phyloP scores from a whole-genome alignment of 2,113 vertebrate genomes.

The Xiphophorus couchianus region DNA sequence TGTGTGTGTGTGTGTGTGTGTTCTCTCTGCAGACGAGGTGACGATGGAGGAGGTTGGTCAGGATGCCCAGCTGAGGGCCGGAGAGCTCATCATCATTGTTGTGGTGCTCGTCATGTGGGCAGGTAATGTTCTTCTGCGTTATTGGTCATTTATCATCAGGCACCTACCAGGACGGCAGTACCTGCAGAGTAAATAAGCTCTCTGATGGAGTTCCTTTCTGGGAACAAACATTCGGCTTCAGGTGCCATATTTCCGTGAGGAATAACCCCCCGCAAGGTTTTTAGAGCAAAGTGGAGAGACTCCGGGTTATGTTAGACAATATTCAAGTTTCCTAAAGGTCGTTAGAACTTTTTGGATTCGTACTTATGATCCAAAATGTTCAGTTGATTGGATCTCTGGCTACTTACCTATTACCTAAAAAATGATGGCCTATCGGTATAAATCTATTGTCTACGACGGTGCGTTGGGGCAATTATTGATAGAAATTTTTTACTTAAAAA shows the following conservation, averaged over 20 bases:
- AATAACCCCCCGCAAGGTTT: conserved; percentile 3
- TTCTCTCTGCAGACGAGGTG: conserved; percentile 85
- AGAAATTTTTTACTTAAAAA: too few species aligned
- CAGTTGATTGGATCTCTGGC: background rate
- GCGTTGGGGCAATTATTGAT: too few species aligned
- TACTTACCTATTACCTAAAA: background rate
- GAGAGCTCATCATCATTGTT: conserved; percentile 94
- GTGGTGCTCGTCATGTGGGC: conserved; percentile 98
- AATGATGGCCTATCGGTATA: background rate
- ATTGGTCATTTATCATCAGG: conserved; percentile 39
- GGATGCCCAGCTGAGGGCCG: conserved; percentile 86
- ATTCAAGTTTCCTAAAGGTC: background rate
- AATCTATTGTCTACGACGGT: background rate
- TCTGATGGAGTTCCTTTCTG: conserved; percentile 16
- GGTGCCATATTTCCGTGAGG: conserved; percentile 15
- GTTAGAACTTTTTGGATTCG: background rate
- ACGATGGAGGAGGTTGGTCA: conserved; percentile 90
- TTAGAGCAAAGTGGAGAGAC: background rate
- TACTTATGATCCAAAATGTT: background rate
- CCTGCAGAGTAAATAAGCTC: conserved; percentile 23
- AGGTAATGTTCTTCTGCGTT: conserved; percentile 78
- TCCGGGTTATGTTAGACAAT: background rate
- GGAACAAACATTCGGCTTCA: conserved; percentile 3
- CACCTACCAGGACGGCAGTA: conserved; percentile 29
- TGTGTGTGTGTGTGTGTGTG: conserved; percentile 10